phyloP scores from a whole-genome alignment of 2,797 vertebrate species.

The Dicrostonyx torquatus region DNA sequence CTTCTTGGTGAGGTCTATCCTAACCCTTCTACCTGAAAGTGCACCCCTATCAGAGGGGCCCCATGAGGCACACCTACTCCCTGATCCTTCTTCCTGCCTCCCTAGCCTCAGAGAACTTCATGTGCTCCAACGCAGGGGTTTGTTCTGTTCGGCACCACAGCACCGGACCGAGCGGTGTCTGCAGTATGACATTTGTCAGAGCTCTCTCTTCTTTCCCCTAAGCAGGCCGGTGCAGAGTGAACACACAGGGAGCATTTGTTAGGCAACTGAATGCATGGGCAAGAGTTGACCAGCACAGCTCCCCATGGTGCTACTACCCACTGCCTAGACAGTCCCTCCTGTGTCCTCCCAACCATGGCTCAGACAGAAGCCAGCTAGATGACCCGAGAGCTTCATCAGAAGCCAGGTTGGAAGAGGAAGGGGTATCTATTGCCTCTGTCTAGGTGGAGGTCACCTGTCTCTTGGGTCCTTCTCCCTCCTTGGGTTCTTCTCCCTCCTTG shows the following conservation, averaged over 20 bases:
- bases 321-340: neutral
- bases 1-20: neutral
- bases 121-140: neutral
- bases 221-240: neutral
- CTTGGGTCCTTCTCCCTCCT: neutral
- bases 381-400: neutral
- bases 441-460: neutral
- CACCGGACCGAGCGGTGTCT: neutral
- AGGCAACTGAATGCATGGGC: neutral
- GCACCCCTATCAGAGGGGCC: neutral
- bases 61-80: fast-evolving
- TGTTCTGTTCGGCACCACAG: neutral
- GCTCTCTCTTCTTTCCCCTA: neutral
- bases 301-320: fast-evolving
- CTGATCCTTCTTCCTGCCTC: neutral
- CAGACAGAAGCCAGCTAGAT: neutral
- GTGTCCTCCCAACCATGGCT: neutral
- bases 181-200: neutral
- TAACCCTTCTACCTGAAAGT: neutral
- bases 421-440: neutral
- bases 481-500: neutral
- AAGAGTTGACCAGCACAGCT: neutral
- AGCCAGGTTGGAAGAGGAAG: neutral
- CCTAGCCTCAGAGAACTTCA: neutral
- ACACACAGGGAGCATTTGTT: neutral